A percentile compares a stretch with the other conserved stretches of the same genome.
Evolutionary conservation across 2,113 vertebrate species (phyloP).

Genomic region (Zosterops borbonicus): DNA sequence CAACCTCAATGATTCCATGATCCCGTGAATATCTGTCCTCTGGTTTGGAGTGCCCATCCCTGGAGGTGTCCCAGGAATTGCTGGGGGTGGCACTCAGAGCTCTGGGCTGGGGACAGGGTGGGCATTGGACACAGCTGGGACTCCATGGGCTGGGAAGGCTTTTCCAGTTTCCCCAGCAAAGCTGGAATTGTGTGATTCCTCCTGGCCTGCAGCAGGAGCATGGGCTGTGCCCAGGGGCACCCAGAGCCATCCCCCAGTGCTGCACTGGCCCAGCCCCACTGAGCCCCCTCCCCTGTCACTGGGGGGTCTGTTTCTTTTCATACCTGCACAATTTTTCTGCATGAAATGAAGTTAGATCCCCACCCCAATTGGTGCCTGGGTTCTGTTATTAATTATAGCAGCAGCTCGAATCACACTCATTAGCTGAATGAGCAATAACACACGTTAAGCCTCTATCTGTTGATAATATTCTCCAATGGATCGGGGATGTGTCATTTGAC

Average conservation of each 20-base stretch:
- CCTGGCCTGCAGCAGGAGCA: background rate
- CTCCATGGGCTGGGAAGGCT: accelerated
- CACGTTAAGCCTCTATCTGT: slow-evolving; percentile 53
- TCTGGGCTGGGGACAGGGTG: no score
- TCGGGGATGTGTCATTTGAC: slow-evolving; percentile 68
- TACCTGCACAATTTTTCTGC: background rate
- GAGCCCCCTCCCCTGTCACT: accelerated
- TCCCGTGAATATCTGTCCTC: no score
- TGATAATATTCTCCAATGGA: slow-evolving; percentile 67
- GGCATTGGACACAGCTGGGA: accelerated
- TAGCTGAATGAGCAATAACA: slow-evolving; percentile 59
- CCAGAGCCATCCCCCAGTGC: accelerated
- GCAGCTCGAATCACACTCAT: slow-evolving; percentile 23
- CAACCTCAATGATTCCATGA: no score
- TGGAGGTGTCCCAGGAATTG: no score
- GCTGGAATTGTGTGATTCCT: background rate
- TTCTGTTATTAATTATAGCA: slow-evolving; percentile 62
- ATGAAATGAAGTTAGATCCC: background rate
- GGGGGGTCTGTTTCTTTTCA: accelerated
- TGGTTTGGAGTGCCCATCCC: background rate
- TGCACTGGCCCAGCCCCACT: accelerated
- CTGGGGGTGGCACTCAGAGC: no score
- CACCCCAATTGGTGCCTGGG: background rate
- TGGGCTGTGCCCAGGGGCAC: accelerated
- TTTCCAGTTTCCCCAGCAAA: background rate